Base-by-base conservation (phyloP, 2,888 invertebrate genomes). In the Resseliella maxima region DNA sequence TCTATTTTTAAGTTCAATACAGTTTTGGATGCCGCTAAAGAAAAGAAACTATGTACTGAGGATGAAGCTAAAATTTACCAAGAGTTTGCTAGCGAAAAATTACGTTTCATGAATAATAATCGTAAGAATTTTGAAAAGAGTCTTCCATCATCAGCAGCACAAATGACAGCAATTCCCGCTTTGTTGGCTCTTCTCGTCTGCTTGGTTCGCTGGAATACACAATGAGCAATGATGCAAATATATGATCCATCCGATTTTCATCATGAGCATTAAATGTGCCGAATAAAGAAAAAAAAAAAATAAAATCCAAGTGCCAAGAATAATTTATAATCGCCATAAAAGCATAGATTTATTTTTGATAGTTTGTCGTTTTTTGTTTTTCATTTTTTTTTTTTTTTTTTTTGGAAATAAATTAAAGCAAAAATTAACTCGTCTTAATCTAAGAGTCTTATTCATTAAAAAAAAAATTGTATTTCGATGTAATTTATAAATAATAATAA, bases 341-440 rank as follows among this genome's bases (percentile, higher is more conserved):
- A 31, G 72, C 72, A 59, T 59, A 27, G 0, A 59, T 72, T 72
- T 72, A 31, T 31, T 72, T 72, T 72, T 31, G n/a, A 31, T 31
- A 72, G 2, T 72, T n/a, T n/a, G n/a, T n/a, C n/a, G n/a, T n/a
- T n/a, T n/a, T n/a, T n/a, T n/a, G n/a, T n/a, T n/a, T n/a, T n/a
- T n/a, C n/a, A n/a, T n/a, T n/a, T n/a, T n/a, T n/a, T 45, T 12
- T n/a, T n/a, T n/a, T n/a, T n/a, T n/a, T 31, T 18, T 21, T 72
- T 72, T 72, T 72, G 31, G 72, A 35, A 72, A 72, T 72, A 72
- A 72, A 72, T 72, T 72, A 31, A 72, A 72, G 31, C 31, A 27
- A 72, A 50, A 72, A 72, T 72, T 72, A 31, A 72, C 27, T 72
- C 31, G 72, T 72, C 72, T 72, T 72, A 72, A 72, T 72, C 72